phyloP scores from a whole-genome alignment of 2,113 vertebrate genomes.

The Nannospalax galili region DNA sequence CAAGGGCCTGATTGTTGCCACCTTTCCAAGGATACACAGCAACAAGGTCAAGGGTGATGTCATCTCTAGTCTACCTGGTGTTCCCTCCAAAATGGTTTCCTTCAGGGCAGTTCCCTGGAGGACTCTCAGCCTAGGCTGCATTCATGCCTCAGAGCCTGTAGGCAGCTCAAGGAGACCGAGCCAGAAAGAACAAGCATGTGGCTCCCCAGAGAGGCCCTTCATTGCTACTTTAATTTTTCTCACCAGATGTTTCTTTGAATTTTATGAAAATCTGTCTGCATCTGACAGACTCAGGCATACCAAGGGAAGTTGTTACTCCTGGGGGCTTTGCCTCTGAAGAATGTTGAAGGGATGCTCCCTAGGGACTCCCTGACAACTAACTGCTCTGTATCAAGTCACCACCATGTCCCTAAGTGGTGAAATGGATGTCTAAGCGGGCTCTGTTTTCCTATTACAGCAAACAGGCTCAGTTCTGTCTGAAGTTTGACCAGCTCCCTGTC shows the following conservation, averaged over 20 bases:
- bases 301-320: background rate
- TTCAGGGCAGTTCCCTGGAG: background rate
- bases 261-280: conserved; percentile 23
- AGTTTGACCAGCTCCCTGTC: background rate
- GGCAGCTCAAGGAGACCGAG: background rate
- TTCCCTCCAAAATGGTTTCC: background rate
- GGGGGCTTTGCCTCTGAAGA: background rate
- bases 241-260: background rate
- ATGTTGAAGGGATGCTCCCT: background rate
- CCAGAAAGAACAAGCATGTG: background rate
- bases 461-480: background rate
- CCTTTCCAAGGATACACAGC: background rate
- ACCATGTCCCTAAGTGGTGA: background rate
- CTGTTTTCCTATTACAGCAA: background rate
- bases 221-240: background rate
- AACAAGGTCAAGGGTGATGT: background rate
- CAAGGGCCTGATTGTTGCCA: background rate
- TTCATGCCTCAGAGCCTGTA: background rate
- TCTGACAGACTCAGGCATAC: background rate
- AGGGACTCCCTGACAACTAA: background rate
- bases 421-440: background rate
- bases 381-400: background rate
- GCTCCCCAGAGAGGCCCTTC: background rate
- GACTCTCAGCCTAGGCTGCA: background rate
- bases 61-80: background rate